phyloP scores from a whole-genome alignment of 1,140 invertebrate species.

The Polypedilum pembai region DNA sequence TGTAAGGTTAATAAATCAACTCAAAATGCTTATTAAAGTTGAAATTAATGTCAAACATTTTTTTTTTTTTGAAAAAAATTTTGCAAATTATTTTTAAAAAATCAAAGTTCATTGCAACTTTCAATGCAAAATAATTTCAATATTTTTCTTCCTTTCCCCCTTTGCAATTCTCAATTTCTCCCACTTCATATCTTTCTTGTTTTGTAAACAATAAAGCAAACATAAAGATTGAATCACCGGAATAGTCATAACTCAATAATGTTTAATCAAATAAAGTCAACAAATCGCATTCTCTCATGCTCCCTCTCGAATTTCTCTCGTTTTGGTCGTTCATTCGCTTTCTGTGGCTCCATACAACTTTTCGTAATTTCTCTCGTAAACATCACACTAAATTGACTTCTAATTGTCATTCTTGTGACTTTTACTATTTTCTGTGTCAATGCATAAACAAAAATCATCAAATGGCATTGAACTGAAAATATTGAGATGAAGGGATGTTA shows the following conservation, averaged over 20 bases:
- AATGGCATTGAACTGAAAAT: background rate
- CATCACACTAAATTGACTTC: slow-evolving; percentile 12
- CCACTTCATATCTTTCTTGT: background rate
- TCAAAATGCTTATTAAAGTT: background rate
- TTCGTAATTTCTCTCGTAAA: background rate
- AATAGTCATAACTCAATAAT: slow-evolving; percentile 12
- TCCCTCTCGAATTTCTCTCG: background rate
- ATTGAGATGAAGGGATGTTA: background rate
- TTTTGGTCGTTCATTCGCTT: background rate
- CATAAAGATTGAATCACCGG: background rate
- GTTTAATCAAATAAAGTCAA: slow-evolving; percentile 7
- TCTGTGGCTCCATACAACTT: background rate
- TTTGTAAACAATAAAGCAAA: background rate
- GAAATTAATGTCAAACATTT: too few species aligned
- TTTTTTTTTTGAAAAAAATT: too few species aligned
- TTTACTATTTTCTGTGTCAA: too few species aligned
- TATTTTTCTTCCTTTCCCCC: background rate
- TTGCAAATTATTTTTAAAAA: too few species aligned
- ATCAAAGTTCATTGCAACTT: too few species aligned
- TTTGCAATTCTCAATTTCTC: background rate
- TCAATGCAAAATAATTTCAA: too few species aligned
- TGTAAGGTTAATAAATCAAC: slow-evolving; percentile 3
- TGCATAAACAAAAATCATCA: background rate
- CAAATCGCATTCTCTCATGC: background rate
- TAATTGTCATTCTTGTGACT: background rate